Base-by-base conservation (phyloP, 2,888 invertebrate species). In the Plebejus argus region DNA sequence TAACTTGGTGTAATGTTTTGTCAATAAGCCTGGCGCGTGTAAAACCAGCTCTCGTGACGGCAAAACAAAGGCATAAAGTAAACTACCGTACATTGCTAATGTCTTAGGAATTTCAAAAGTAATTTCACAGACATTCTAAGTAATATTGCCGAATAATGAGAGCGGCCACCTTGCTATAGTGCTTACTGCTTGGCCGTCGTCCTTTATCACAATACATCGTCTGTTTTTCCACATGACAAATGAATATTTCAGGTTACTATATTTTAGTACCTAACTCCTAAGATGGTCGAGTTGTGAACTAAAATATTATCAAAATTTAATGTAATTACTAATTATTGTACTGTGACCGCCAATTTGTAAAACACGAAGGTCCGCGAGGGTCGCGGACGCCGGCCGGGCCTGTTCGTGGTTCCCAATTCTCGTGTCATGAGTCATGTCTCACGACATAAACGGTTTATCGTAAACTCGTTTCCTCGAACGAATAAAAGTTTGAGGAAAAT, bases 401-500 rank as follows among this genome's bases (percentile, higher is more conserved):
- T 33, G 28, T 28, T 18, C 18, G 15, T 1, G 66, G 28, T 15
- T 33, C 28, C 8, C 58, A 18, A 20, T 58, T n/a, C 8, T 18
- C n/a, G n/a, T n/a, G n/a, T n/a, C n/a, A n/a, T n/a, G n/a, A n/a
- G n/a, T n/a, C 28, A 66, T 66, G 66, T 33, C 23, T 66, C 66
- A 33, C 28, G 18, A 28, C 15, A 18, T 18, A 15, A 23, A 15
- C 8, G 58, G n/a, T 61, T 61, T 61, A 12, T 61, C 61, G 23
- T 61, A 61, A 61, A 66, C 66, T 33, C 5, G 66, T 66, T 28
- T 66, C 5, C 28, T 18, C 66, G 12, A 45, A 53, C 58, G 8
- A 58, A 58, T 20, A 58, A 58, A 58, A 58, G n/a, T 58, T 20
- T 58, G 53, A 53, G 53, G 53, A 61, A 61, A 61, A 61, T 15